phyloP scores from a whole-genome alignment of 2,888 invertebrate species.

The Phragmatobia fuliginosa region DNA sequence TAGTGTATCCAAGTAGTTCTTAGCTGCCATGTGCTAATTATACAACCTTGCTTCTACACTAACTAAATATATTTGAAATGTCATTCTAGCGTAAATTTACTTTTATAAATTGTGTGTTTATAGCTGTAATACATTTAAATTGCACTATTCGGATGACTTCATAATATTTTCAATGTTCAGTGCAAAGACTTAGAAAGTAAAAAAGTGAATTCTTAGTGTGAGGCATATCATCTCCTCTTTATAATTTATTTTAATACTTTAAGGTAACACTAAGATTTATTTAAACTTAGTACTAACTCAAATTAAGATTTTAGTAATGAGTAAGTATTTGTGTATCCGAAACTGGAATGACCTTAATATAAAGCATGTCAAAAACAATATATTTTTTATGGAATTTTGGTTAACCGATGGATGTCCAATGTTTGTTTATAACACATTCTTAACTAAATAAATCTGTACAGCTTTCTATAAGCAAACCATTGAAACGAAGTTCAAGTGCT shows the following conservation, averaged over 20 bases:
- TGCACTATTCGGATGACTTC: conserved; percentile 1
- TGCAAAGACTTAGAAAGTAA: background rate
- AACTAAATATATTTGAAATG: conserved; percentile 21
- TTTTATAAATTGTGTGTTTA: background rate
- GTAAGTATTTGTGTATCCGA: conserved; percentile 26
- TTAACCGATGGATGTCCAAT: conserved; percentile 20
- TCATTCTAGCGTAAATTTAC: background rate
- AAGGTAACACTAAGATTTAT: background rate
- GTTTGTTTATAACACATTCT: conserved; percentile 43
- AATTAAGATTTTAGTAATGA: conserved; percentile 27
- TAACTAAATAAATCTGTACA: conserved; percentile 36
- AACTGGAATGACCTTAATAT: conserved; percentile 12
- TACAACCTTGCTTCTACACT: conserved; percentile 51
- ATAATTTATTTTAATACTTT: background rate
- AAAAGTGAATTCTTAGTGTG: background rate
- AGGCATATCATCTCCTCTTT: background rate
- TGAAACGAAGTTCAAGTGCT: conserved; percentile 55
- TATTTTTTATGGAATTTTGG: conserved; percentile 44
- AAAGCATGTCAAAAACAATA: conserved; percentile 44
- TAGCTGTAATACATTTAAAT: background rate
- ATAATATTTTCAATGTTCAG: background rate
- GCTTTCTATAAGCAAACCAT: conserved; percentile 44
- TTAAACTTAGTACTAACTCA: conserved; percentile 16
- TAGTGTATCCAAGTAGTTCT: conserved; percentile 59
- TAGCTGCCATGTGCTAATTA: conserved; percentile 69